phyloP scores from a whole-genome alignment of 2,797 vertebrate genomes.

The Falco berigora region DNA sequence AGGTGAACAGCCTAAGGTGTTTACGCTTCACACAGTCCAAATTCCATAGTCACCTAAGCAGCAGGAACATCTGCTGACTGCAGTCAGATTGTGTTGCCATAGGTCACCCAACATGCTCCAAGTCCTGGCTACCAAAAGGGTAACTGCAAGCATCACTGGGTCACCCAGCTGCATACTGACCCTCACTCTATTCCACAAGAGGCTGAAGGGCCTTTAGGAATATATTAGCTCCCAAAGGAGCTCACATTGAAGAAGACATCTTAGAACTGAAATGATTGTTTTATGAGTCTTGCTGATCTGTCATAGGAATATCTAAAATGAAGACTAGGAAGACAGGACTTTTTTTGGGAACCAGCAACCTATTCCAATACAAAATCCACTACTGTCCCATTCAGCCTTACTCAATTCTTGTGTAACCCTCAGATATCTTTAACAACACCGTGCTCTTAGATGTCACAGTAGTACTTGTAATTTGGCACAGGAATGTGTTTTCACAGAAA shows the following conservation, averaged over 20 bases:
- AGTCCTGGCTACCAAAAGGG: neutral
- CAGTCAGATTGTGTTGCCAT: neutral
- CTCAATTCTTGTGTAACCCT: neutral
- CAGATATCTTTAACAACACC: neutral
- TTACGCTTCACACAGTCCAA: neutral
- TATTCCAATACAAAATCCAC: neutral
- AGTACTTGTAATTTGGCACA: neutral
- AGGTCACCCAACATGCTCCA: neutral
- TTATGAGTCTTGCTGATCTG: accelerated
- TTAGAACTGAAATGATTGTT: neutral
- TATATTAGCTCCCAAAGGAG: neutral
- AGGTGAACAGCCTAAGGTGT: neutral
- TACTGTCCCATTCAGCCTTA: neutral
- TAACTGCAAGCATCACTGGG: neutral
- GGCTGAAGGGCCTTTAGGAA: neutral
- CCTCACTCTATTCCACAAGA: neutral
- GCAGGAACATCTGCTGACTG: neutral
- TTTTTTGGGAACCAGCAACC: neutral
- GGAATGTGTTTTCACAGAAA: neutral
- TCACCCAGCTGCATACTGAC: neutral
- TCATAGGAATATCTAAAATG: neutral
- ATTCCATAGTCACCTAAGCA: neutral
- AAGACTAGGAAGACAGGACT: neutral
- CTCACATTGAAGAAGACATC: neutral
- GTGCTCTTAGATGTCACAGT: neutral